Evolutionary conservation across 1,140 invertebrate genomes (phyloP), one percentile per base, ranked within the genome.

Genomic region (Neocloeon triangulifer): DNA sequence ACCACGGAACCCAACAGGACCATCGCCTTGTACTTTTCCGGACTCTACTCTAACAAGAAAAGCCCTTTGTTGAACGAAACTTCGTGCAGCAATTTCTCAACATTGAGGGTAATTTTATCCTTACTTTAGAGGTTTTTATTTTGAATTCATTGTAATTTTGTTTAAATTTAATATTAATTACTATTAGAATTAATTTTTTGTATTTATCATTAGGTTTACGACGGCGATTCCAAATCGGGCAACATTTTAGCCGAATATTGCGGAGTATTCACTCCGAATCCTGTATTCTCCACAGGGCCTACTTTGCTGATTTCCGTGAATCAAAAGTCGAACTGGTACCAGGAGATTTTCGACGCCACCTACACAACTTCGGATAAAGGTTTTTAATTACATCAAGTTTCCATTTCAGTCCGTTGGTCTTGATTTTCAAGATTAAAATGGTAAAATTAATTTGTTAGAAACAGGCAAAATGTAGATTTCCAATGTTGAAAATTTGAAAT

Each of bases 321-420:
- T 8, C 19, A 7, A 16, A 9, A 9, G 10, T 8, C 8, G 9
- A 10, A 16, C 14, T 14, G 27, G 27, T 41, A 39, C 12, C 45
- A 46, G 35, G 45, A 51, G 10, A 43, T 36, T 32, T 69, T 62
- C 43, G 72, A 77, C 41, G 45, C 75, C 2, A 62, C 60, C 8
- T 80, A 68, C 38, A 57, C 70, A 2, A 59, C 66, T 6, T 69
- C 71, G 0, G 48, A 62, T 27, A 53, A 62, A 48, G 70, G 62
- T 61, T 44, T 14, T 13, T 17, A 25, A 19, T 22, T 36, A 32
- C 27, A 33, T n/a, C n/a, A n/a, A n/a, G n/a, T n/a, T n/a, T n/a
- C n/a, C n/a, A 33, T 20, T 14, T n/a, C n/a, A 12, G 18, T 16
- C 19, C 25, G 12, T n/a, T n/a, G n/a, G n/a, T n/a, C n/a, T 23